Base-by-base conservation (phyloP, 2,113 vertebrate species). In the Patagioenas fasciata region DNA sequence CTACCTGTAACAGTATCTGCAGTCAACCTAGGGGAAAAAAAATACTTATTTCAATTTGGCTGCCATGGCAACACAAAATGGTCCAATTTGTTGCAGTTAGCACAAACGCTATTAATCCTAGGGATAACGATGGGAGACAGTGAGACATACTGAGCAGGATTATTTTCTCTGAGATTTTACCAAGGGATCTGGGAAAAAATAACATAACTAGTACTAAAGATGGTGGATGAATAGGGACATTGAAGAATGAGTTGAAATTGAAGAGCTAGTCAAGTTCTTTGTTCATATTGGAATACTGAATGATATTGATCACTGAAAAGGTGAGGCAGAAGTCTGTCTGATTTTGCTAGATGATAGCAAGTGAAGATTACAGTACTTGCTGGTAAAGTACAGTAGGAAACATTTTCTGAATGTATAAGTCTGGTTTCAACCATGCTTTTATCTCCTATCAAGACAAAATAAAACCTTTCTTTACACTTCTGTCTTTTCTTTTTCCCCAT, bases 31-130 rank as follows among this genome's bases (percentile, higher is more conserved):
- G 75, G 64, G 26, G n/a, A n/a, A 15, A 44, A 61, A 89, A 91
- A 93, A 24, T 66, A 7, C 51, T 91, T 44, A 66, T 89, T 95
- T 94, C 93, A 75, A 51, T 72, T 91, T 96, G 81, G 95, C 75
- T 97, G 69, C 96, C 91, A 96, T 96, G 91, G 96, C 79, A 96
- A 97, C 91, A 40, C 7, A 67, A 96, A 97, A 95, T 82, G 29
- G 81, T 73, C 57, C 91, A 56, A 95, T 94, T 96, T 95, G 88
- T 74, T 89, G 81, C 36, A 81, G 60, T 97, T 94, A 95, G 64
- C 89, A 86, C 71, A 93, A 88, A 89, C 86, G 38, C 28, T 91
- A 70, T 96, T 96, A 97, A 95, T 96, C 91, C 84, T 47, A 73
- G 75, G 75, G 81, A 89, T 95, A 94, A 85, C 36, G 1, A 85